Conservation (phyloP, 2,888 invertebrate species). For the Ptilodon capucinus region DNA sequence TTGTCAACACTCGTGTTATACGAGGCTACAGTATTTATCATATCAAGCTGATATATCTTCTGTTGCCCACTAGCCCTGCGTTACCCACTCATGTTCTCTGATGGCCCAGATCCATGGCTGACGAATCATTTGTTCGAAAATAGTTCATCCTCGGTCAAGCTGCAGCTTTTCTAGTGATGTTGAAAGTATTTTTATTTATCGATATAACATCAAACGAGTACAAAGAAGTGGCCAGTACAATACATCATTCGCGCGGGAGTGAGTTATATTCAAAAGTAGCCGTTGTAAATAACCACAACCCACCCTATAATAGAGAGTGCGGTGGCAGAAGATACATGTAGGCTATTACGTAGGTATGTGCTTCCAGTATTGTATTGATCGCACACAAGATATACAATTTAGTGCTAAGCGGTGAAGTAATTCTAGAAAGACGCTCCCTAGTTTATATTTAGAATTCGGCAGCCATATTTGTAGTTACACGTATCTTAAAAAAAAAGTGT, state of each 20-base stretch:
- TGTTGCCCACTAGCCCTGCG: too few relatives aligned
- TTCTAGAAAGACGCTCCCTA: too few relatives aligned
- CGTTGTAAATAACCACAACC: not conserved
- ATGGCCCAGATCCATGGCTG: not conserved
- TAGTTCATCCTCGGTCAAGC: not conserved
- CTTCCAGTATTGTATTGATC: not conserved
- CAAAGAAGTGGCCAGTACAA: not conserved
- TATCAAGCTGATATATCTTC: too few relatives aligned
- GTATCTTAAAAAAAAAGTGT: too few relatives aligned
- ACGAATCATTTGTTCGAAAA: not conserved
- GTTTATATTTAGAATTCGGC: too few relatives aligned
- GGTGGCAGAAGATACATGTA: not conserved
- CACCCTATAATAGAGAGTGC: not conserved
- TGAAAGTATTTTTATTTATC: not conserved
- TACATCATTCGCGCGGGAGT: not conserved
- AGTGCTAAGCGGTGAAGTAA: too few relatives aligned
- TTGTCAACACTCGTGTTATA: too few relatives aligned
- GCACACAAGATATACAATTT: too few relatives aligned
- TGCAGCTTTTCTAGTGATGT: not conserved
- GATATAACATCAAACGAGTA: not conserved
- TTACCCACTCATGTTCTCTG: too few relatives aligned
- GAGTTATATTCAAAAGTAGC: not conserved
- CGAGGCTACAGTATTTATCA: too few relatives aligned
- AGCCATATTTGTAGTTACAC: too few relatives aligned
- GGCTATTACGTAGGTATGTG: not conserved